phyloP scores from a whole-genome alignment of 2,113 vertebrate genomes.

The Alces alces region DNA sequence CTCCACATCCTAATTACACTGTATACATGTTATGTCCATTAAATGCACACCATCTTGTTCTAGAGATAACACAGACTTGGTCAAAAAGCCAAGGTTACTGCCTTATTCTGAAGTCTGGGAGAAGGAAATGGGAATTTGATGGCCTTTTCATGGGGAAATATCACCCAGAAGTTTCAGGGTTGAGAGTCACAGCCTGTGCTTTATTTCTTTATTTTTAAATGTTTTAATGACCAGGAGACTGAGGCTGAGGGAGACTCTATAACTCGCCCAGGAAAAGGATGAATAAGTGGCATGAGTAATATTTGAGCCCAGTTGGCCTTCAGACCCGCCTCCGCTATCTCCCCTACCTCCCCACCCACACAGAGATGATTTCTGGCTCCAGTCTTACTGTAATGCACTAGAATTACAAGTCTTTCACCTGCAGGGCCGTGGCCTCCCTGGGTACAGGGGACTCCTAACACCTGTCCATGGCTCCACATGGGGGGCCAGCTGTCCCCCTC shows the following conservation, averaged over 20 bases:
- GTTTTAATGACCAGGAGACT: neutral
- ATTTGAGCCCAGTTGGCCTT: neutral
- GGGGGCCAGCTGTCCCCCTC: neutral
- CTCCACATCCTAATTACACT: neutral
- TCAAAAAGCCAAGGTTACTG: neutral
- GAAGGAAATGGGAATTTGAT: neutral
- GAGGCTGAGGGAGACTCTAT: neutral
- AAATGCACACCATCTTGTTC: neutral
- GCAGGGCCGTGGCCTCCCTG: neutral
- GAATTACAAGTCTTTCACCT: neutral
- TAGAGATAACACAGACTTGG: neutral
- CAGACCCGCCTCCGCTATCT: neutral
- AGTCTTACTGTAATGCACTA: rapidly evolving
- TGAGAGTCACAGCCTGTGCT: neutral
- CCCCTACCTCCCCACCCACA: rapidly evolving
- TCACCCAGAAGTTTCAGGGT: neutral
- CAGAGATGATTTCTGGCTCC: neutral
- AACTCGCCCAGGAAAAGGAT: neutral
- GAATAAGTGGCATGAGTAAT: neutral
- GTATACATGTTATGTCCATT: neutral
- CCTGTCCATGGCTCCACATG: rapidly evolving
- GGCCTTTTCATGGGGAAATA: neutral
- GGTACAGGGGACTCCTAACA: neutral
- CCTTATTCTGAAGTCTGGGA: neutral
- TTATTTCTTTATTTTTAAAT: neutral